A percentile compares a stretch with the other conserved stretches of the same genome.
Evolutionary conservation across 2,888 invertebrate genomes (phyloP).

Genomic region (Limnephilus lunatus): DNA sequence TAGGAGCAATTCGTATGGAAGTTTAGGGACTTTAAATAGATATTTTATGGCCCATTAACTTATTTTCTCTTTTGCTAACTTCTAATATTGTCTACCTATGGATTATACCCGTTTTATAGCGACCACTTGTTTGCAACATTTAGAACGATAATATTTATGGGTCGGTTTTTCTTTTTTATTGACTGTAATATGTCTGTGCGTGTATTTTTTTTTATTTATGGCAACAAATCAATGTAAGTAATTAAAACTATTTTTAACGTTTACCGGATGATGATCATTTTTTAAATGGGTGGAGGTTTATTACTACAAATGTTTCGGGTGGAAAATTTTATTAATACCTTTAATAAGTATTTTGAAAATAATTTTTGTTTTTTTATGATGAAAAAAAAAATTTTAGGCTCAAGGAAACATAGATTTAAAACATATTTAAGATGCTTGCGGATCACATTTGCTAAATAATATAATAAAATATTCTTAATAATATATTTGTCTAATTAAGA

Average conservation of each 20-base stretch:
- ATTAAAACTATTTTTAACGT: background rate
- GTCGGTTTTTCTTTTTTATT: background rate
- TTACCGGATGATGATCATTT: background rate
- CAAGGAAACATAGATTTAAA: too few species aligned
- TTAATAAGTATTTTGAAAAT: background rate
- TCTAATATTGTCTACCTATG: slow-evolving; percentile 6
- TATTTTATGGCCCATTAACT: slow-evolving; percentile 40
- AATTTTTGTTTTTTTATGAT: too few species aligned
- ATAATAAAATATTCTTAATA: too few species aligned
- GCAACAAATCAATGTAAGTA: background rate
- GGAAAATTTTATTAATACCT: background rate
- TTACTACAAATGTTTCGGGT: background rate
- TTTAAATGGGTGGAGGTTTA: background rate
- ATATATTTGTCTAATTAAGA: too few species aligned
- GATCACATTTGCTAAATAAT: too few species aligned
- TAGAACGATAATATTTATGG: background rate
- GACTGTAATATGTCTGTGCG: background rate
- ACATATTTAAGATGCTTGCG: too few species aligned
- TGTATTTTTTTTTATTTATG: background rate
- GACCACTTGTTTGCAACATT: slow-evolving; percentile 39
- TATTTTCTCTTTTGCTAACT: slow-evolving; percentile 32
- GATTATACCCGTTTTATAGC: slow-evolving; percentile 22
- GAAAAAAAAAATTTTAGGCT: too few species aligned
- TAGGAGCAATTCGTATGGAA: slow-evolving; percentile 34
- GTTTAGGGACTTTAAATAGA: slow-evolving; percentile 41